These are phyloP conservation scores for Microctonus brassicae DNA, from an alignment of 2,888 invertebrate species.

Conservation along the genomic window DNA sequence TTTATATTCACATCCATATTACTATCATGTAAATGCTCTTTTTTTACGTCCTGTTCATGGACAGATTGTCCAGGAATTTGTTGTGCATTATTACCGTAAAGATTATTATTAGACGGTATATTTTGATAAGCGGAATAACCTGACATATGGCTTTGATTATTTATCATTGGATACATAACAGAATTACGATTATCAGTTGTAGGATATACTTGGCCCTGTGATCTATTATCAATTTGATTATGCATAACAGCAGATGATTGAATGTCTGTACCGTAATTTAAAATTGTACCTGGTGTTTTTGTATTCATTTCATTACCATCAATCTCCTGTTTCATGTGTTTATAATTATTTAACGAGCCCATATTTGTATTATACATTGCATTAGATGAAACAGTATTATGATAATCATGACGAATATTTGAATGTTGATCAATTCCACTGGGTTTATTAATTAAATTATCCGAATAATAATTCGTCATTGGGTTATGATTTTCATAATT, in stretches of 20 bases:
- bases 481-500: constrained; percentile 55
- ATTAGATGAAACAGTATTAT: constrained; percentile 53
- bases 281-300: constrained; percentile 42
- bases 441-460: constrained; percentile 53
- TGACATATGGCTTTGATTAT: constrained; percentile 48
- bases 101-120: constrained; percentile 27
- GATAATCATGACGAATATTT: constrained; percentile 54
- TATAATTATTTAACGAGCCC: constrained; percentile 47
- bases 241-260: constrained; percentile 46
- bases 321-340: constrained; percentile 54
- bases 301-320: constrained; percentile 52
- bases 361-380: constrained; percentile 52
- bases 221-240: constrained; percentile 48
- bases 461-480: constrained; percentile 53
- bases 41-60: constrained; percentile 32
- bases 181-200: constrained; percentile 51
- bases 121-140: constrained; percentile 52
- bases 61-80: constrained; percentile 38
- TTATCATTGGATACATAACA: constrained; percentile 51
- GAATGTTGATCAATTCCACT: constrained; percentile 45
- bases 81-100: constrained; percentile 37
- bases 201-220: constrained; percentile 49
- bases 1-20: constrained; percentile 55
- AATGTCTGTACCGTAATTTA: constrained; percentile 52
- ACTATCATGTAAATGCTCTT: constrained; percentile 3